phyloP scores from a whole-genome alignment of 2,113 vertebrate species.

The Bujurquina vittata region DNA sequence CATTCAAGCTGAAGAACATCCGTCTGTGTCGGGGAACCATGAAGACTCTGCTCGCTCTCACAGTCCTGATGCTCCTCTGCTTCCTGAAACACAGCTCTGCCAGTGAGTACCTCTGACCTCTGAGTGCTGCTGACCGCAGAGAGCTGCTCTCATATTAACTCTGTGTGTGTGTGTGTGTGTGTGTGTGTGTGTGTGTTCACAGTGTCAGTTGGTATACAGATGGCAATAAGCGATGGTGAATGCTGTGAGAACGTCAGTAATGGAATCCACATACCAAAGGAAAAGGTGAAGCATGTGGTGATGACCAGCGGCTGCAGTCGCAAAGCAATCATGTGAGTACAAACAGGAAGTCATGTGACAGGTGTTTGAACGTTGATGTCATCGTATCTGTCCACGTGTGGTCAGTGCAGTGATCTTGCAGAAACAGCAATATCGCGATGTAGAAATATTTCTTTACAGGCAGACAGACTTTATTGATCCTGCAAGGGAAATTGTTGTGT shows the following conservation, averaged over 20 bases:
- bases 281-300: rapidly evolving
- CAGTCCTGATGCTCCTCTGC: slow-evolving; percentile 8
- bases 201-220: rapidly evolving
- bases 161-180: neutral
- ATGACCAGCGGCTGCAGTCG: rapidly evolving
- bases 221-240: rapidly evolving
- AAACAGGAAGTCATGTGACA: neutral
- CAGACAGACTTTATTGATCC: no score
- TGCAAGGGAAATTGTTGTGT: no score
- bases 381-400: neutral
- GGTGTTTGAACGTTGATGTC: neutral
- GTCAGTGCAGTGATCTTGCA: neutral
- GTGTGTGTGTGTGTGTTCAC: no score
- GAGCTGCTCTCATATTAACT: neutral
- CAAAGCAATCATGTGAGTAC: neutral
- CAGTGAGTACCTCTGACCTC: slow-evolving; percentile 19
- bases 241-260: neutral
- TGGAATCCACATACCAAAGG: rapidly evolving
- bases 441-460: no score
- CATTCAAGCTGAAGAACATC: no score
- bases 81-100: neutral
- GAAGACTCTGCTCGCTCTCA: no score
- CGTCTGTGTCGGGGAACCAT: no score
- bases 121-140: neutral
- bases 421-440: no score